These are phyloP conservation scores for Phoeniculus purpureus DNA, from an alignment of 2,797 vertebrate genomes.

Conservation along the genomic window DNA sequence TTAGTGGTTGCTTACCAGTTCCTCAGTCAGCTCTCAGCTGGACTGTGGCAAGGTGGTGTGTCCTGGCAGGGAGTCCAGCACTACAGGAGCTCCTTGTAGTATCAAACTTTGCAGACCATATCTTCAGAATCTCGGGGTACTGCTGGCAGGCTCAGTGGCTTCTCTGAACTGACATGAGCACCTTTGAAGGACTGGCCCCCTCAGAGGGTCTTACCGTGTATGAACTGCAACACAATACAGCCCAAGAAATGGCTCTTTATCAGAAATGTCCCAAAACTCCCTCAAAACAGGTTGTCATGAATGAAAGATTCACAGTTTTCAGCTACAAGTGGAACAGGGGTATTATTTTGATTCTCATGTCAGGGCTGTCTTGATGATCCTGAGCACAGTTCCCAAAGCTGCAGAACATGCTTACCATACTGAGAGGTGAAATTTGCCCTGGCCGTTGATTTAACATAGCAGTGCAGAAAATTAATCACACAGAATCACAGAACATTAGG, in stretches of 20 bases:
- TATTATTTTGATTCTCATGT: background rate
- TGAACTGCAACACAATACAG: rapidly evolving
- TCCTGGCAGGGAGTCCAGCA: background rate
- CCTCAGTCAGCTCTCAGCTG: background rate
- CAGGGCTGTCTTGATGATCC: background rate
- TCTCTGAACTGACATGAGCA: background rate
- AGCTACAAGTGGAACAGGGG: background rate
- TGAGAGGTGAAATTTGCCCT: background rate
- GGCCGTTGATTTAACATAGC: background rate
- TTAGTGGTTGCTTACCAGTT: background rate
- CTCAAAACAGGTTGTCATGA: background rate
- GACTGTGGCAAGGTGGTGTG: background rate
- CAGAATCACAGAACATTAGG: too few relatives aligned
- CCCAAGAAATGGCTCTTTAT: background rate
- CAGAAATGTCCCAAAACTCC: background rate
- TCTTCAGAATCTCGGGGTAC: rapidly evolving
- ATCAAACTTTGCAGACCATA: rapidly evolving
- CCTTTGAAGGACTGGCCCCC: rapidly evolving
- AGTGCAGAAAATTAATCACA: background rate
- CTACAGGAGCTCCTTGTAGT: background rate
- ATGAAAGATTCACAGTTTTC: background rate
- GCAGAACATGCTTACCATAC: background rate
- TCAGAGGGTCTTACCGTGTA: background rate
- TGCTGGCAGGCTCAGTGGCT: background rate
- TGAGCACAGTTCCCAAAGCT: background rate